These are phyloP conservation scores for Orussus abietinus DNA, from an alignment of 1,140 invertebrate genomes.

Conservation along the genomic window DNA sequence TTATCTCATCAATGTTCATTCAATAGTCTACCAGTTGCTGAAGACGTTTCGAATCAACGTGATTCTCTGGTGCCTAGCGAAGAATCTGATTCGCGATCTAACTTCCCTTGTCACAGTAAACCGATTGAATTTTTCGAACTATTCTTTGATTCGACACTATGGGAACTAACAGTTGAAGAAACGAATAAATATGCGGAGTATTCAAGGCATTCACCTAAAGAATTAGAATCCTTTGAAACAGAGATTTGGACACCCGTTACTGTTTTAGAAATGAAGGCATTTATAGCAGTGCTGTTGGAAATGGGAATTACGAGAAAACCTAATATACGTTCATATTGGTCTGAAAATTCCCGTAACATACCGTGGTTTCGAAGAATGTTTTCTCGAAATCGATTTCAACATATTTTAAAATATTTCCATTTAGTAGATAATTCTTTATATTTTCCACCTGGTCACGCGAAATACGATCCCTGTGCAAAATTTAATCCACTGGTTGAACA, in stretches of 20 bases:
- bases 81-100: constrained; percentile 20
- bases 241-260: constrained; percentile 1
- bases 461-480: constrained; percentile 27
- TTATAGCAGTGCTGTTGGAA: constrained; percentile 24
- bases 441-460: constrained; percentile 18
- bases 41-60: constrained; percentile 11
- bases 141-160: constrained; percentile 1
- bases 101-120: neutral
- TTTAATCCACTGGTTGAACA: constrained; percentile 28
- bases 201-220: constrained; percentile 1
- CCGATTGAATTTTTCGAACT: constrained; percentile 1
- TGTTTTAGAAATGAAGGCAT: constrained; percentile 7
- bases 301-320: constrained; percentile 24
- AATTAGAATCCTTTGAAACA: constrained; percentile 1
- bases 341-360: constrained; percentile 23
- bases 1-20: constrained; percentile 8
- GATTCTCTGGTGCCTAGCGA: constrained; percentile 8
- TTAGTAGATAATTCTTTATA: too few relatives aligned
- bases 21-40: constrained; percentile 4
- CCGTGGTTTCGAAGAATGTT: constrained; percentile 33
- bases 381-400: constrained; percentile 24
- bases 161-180: constrained; percentile 1
- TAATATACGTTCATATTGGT: constrained; percentile 25
- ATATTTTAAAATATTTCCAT: constrained; percentile 24
- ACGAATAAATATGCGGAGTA: constrained; percentile 1